These are phyloP conservation scores for Pluvialis apricaria DNA, from an alignment of 2,113 vertebrate species.

Conservation along the genomic window DNA sequence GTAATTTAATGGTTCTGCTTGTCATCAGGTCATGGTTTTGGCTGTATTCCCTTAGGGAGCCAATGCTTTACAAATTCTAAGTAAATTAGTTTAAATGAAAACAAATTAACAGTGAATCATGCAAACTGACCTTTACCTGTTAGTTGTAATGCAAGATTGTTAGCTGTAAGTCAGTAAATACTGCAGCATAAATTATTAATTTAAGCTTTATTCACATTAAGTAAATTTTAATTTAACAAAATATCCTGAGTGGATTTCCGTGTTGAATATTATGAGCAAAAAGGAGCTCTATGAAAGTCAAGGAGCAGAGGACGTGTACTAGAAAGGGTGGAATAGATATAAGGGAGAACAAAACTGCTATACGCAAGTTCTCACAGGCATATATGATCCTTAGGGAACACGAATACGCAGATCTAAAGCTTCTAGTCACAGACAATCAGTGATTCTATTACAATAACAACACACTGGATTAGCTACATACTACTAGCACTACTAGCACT, in stretches of 20 bases:
- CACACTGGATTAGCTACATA: background rate
- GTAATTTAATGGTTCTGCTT: background rate
- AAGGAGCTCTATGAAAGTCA: background rate
- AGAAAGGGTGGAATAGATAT: background rate
- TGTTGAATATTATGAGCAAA: background rate
- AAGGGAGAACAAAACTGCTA: background rate
- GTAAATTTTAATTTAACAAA: background rate
- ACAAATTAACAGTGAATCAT: conserved; percentile 28
- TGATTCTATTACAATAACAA: background rate
- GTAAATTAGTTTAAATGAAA: conserved; percentile 54
- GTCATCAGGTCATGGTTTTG: conserved; percentile 10
- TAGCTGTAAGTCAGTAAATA: conserved; percentile 31
- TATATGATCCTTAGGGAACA: accelerated
- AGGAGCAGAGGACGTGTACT: background rate
- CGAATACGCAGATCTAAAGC: accelerated
- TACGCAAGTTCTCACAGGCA: accelerated
- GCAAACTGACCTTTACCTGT: conserved; percentile 36
- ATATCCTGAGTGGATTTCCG: background rate
- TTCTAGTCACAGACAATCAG: background rate
- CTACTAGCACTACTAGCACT: too few relatives aligned
- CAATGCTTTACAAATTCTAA: background rate
- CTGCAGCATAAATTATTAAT: conserved; percentile 18
- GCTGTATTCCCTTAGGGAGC: background rate
- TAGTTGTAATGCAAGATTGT: conserved; percentile 13
- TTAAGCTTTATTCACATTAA: conserved; percentile 9